Base-by-base conservation (phyloP, 2,113 vertebrate species). In the Stegastes partitus region DNA sequence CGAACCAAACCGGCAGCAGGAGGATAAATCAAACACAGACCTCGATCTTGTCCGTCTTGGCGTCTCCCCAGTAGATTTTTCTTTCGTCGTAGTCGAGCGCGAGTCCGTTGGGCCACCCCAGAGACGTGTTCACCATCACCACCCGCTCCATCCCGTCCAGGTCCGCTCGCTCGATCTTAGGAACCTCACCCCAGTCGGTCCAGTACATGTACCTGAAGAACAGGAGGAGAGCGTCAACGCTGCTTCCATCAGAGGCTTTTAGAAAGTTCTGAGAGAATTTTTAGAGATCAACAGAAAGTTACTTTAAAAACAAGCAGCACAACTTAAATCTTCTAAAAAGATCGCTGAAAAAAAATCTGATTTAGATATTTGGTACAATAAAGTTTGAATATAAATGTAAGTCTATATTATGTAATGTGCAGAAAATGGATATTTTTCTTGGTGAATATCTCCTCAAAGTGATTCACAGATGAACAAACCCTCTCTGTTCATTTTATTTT, bases 11-110 rank as follows among this genome's bases (percentile, higher is more conserved):
- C 15, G 5, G 44, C 2, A 45, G 4, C 16, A 4, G 12, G 23
- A 37, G 6, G 39, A 15, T 42, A 12, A 4, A 42, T 42, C 39
- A 42, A 44, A 39, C 4, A 77, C 84, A 0, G 0, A 94, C 94
- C 94, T 95, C 93, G 0, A 94, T 95, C 95, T 91, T 97, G 90
- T 99, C 97, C 0, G 97, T 99, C 94, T 98, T 99, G 83, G 98
- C 98, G 83, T 99, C 98, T 55, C 98, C 98, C 98, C 98, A 99
- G 93, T 99, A 99, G 86, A 99, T 96, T 68, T 95, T 97, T 74
- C 91, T 93, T 75, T 99, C 96, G 0, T 89, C 82, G 57, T 98
- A 99, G 94, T 99, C 98, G 77, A 99, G 81, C 0, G 98, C 97
- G 79, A 99, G 93, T 2, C 98, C 98, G 56, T 99, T 99, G 64